Base-by-base conservation (phyloP, 2,888 invertebrate genomes). In the Trichogramma evanescens region DNA sequence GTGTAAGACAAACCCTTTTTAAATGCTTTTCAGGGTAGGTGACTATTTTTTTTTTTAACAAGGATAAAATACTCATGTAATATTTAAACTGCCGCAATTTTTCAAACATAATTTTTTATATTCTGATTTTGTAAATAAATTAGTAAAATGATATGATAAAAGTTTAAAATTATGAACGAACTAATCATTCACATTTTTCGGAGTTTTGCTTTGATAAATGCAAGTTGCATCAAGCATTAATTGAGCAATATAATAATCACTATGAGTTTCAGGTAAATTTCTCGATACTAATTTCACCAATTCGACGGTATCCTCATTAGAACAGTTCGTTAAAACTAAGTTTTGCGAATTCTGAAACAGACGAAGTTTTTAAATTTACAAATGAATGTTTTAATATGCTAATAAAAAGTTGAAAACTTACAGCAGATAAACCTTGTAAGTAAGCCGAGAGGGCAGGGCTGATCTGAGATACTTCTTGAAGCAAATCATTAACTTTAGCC, bases 361-460 rank as follows among this genome's bases (percentile, higher is more conserved):
- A 56, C 49, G 48, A 5, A 62, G 40, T 50, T 59, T 40, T 9
- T 6, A 26, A 10, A 48, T 54, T 13, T 5, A 40, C 4, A 39
- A 48, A 56, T 41, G 38, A 41, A 41, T 26, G n/a, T 43, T 44
- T 44, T 26, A 39, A 39, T 26, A 40, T 39, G 10, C 49, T 60
- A 42, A 38, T 54, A 52, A 54, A 63, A 53, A 42, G 55, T 46
- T 54, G 64, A 61, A 50, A 26, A 66, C 72, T 72, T 72, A 84
- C 83, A 78, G 82, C 70, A 59, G 58, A 52, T 8, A 68, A 64
- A 75, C 77, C 70, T 69, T 90, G 87, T 63, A 95, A 80, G 80
- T 91, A 93, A 67, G 85, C 84, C 50, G 89, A 86, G 1, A 95
- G 80, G 40, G 86, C 82, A 4, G 93, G 89, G 61, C 89, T 89